Base-by-base conservation (phyloP, 2,797 vertebrate genomes). In the Antennarius maculatus region DNA sequence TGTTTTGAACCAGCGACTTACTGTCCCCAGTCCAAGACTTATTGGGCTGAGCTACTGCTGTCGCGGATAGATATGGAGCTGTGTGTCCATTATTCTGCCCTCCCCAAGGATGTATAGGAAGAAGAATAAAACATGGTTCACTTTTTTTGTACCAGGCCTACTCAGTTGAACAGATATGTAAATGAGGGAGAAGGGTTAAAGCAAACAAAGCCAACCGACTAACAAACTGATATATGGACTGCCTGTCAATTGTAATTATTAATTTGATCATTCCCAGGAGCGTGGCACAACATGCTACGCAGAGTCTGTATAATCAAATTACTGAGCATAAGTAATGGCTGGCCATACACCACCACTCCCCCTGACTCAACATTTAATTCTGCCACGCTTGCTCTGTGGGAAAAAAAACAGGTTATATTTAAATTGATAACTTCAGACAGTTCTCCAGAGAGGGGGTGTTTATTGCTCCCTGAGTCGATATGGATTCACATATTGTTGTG, bases 221-320 rank as follows among this genome's bases (percentile, higher is more conserved):
- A 77, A 69, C 64, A 75, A 74, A 65, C 53, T 75, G 69, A 89
- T 82, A 90, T 88, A 89, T 90, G 85, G 83, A 81, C 79, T 58
- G 73, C 61, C 80, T 86, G 86, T 90, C 89, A 86, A 88, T 86
- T 90, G 71, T 61, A 84, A 86, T 90, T 88, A 89, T 89, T 87
- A 85, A 89, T 89, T 83, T 89, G 86, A 91, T 88, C 82, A 86
- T 88, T 85, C 77, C 57, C 70, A 42, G 65, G 72, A 81, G 71
- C 58, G 23, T 63, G 73, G 71, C 81, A 86, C 75, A 72, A 69
- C 79, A 88, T 86, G 80, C 70, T 79, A 70, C 69, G 80, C 69
- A 65, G 72, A 86, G 77, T 72, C 77, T 74, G 67, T 64, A 69
- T 90, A 89, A 92, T 92, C 76, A 89, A 92, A 91, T 93, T 90